Evolutionary conservation across 2,888 invertebrate species (phyloP).

Genomic region (Lottia gigantea): DNA sequence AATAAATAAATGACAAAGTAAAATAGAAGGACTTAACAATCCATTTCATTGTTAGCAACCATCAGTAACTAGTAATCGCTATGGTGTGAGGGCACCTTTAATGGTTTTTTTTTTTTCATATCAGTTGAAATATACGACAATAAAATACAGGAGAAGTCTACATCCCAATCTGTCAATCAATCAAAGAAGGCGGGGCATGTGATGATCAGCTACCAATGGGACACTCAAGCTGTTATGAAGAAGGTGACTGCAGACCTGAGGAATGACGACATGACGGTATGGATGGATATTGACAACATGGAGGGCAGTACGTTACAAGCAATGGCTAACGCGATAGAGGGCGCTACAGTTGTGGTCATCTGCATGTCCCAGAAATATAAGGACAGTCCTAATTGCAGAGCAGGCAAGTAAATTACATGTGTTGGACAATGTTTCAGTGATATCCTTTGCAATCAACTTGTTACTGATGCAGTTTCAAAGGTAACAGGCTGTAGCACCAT

Average conservation of each 20-base stretch:
- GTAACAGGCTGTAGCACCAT: too few relatives aligned
- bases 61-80: too few relatives aligned
- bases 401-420: slow-evolving; percentile 34
- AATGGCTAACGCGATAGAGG: slow-evolving; percentile 55
- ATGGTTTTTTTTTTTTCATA: too few relatives aligned
- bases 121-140: too few relatives aligned
- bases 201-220: slow-evolving; percentile 59
- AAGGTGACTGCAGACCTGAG: slow-evolving; percentile 37
- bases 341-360: slow-evolving; percentile 43
- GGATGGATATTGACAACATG: slow-evolving; percentile 58
- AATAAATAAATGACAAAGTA: too few relatives aligned
- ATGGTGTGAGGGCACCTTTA: too few relatives aligned
- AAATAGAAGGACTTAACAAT: too few relatives aligned
- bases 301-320: slow-evolving; percentile 55
- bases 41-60: too few relatives aligned
- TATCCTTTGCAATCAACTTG: too few relatives aligned
- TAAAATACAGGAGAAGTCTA: too few relatives aligned
- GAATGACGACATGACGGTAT: slow-evolving; percentile 31
- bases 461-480: too few relatives aligned
- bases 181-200: slow-evolving; percentile 39
- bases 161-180: slow-evolving; percentile 9
- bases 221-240: slow-evolving; percentile 38
- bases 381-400: slow-evolving; percentile 52
- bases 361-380: slow-evolving; percentile 57
- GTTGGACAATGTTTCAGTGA: too few relatives aligned